These are phyloP conservation scores for Platalea minor DNA, from an alignment of 2,797 vertebrate species.

Conservation along the genomic window DNA sequence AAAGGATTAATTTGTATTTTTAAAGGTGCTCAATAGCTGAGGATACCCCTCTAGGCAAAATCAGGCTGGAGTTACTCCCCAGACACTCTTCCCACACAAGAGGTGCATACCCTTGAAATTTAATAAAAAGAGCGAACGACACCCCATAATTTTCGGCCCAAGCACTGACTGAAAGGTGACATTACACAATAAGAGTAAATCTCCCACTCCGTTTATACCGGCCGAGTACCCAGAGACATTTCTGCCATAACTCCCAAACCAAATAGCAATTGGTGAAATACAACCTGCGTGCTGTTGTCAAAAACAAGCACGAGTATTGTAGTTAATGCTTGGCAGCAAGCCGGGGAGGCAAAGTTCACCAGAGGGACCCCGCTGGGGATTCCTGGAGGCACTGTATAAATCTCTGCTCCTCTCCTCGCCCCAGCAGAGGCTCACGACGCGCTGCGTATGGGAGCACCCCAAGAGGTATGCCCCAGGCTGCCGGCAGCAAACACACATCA, in stretches of 20 bases:
- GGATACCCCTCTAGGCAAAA: neutral
- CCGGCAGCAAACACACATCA: neutral
- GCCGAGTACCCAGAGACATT: constrained; percentile 62
- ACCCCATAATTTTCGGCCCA: constrained; percentile 34
- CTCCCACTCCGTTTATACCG: neutral
- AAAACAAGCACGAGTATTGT: constrained; percentile 78
- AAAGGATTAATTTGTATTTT: neutral
- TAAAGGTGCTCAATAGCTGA: neutral
- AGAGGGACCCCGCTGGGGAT: constrained; percentile 34
- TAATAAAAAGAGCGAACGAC: constrained; percentile 50
- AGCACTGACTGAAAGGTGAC: constrained; percentile 68
- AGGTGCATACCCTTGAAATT: constrained; percentile 47
- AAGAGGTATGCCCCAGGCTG: neutral
- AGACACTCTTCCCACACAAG: neutral
- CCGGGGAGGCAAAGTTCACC: constrained; percentile 48
- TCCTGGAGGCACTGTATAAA: constrained; percentile 35
- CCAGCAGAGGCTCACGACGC: neutral
- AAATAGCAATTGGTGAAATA: constrained; percentile 77
- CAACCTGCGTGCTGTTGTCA: constrained; percentile 73
- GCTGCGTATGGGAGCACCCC: neutral
- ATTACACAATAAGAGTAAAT: constrained; percentile 67
- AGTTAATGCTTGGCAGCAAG: constrained; percentile 73
- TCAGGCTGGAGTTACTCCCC: neutral
- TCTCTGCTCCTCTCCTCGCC: neutral
- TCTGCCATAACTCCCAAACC: constrained; percentile 67